A percentile compares a stretch with the other conserved stretches of the same genome.
Conservation (phyloP, 2,797 vertebrate genomes). For the Sebastes cheni region DNA sequence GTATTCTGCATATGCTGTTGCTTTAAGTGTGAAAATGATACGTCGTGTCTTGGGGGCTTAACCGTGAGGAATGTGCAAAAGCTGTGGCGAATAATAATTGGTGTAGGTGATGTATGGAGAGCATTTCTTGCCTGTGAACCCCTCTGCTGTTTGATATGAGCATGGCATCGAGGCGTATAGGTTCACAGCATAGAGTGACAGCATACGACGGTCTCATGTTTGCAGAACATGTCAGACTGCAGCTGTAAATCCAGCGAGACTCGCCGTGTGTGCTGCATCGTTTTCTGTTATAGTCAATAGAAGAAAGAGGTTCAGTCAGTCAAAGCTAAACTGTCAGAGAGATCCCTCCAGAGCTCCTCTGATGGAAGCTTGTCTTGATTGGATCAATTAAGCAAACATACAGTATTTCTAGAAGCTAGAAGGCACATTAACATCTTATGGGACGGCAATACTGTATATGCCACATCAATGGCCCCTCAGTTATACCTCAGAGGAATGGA, state of each 20-base stretch:
- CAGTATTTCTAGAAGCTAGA: constrained; percentile 20
- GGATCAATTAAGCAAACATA: constrained; percentile 57
- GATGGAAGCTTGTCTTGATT: constrained; percentile 46
- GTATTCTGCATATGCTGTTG: constrained; percentile 25
- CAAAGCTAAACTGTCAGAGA: constrained; percentile 30
- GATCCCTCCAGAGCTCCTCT: constrained; percentile 25
- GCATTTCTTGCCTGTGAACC: constrained; percentile 12
- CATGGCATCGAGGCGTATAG: constrained; percentile 2
- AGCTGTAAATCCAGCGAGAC: constrained; percentile 25
- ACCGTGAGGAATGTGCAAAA: constrained; percentile 23
- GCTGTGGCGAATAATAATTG: constrained; percentile 14
- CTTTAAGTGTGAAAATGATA: constrained; percentile 22
- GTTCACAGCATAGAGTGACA: constrained; percentile 50
- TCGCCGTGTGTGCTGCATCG: not conserved
- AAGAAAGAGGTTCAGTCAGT: constrained; percentile 37
- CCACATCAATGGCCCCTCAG: constrained; percentile 14
- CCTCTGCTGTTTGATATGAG: constrained; percentile 52
- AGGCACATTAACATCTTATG: constrained; percentile 21
- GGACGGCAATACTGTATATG: constrained; percentile 28
- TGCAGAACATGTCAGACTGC: constrained; percentile 36
- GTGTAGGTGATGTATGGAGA: constrained; percentile 2
- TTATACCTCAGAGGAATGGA: constrained; percentile 34
- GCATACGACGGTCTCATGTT: constrained; percentile 54
- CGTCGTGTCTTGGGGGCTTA: not conserved
- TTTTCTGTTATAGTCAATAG: constrained; percentile 1